phyloP scores from a whole-genome alignment of 2,888 invertebrate species.

The Drosophila planitibia region DNA sequence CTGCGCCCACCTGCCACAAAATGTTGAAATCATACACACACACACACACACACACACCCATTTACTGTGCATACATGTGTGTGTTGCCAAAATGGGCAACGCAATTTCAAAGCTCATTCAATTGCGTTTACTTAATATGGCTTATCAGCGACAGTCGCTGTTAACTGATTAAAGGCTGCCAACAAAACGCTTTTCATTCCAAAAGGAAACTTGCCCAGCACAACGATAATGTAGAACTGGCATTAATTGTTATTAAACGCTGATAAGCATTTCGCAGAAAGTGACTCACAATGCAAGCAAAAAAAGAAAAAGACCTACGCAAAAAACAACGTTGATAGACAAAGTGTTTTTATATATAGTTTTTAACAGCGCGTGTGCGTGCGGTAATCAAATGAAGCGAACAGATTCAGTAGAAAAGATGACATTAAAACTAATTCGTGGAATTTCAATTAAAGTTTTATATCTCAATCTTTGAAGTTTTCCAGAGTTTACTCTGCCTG shows the following conservation, averaged over 20 bases:
- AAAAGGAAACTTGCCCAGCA: constrained; percentile 43
- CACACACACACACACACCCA: constrained; percentile 9
- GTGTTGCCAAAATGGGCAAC: constrained; percentile 64
- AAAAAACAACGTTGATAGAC: constrained; percentile 6
- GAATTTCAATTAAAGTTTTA: background rate
- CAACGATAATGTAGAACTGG: constrained; percentile 44
- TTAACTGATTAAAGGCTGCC: constrained; percentile 40
- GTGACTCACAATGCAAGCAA: constrained; percentile 37
- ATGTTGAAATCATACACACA: constrained; percentile 20
- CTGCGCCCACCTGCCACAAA: constrained; percentile 69
- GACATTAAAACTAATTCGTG: background rate
- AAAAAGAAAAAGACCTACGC: background rate
- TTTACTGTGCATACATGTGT: constrained; percentile 45
- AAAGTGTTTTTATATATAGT: constrained; percentile 21
- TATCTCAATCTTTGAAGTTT: background rate
- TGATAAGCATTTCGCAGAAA: constrained; percentile 29
- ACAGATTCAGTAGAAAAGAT: background rate
- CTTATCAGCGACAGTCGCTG: constrained; percentile 61
- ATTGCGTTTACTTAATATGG: constrained; percentile 61
- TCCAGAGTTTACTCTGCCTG: background rate
- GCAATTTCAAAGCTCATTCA: constrained; percentile 74
- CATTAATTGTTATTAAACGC: constrained; percentile 41
- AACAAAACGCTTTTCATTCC: constrained; percentile 54
- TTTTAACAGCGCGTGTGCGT: constrained; percentile 15
- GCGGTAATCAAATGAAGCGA: constrained; percentile 23